Conservation (phyloP, 2,797 vertebrate genomes). For the Hyperoplus lanceolatus region DNA sequence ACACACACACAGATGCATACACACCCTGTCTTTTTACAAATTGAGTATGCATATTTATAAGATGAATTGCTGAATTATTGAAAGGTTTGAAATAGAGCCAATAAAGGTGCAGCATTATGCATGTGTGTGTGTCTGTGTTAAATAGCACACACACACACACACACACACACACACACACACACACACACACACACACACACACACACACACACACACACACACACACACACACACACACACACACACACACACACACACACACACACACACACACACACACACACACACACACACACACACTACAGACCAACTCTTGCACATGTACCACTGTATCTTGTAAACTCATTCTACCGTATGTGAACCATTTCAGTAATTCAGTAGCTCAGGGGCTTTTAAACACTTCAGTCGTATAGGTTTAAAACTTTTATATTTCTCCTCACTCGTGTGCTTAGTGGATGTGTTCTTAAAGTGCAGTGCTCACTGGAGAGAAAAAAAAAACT, state of each 20-base stretch:
- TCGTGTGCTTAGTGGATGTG: background rate
- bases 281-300: background rate
- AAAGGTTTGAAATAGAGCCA: conserved; percentile 69
- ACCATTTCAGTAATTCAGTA: conserved; percentile 43
- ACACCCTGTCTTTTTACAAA: conserved; percentile 48
- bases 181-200: conserved; percentile 8
- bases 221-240: background rate
- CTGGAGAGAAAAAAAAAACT: background rate
- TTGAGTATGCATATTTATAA: conserved; percentile 74
- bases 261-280: background rate
- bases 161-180: background rate
- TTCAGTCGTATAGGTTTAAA: conserved; percentile 13
- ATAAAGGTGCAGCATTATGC: conserved; percentile 31
- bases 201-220: too few species aligned
- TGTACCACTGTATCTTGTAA: background rate
- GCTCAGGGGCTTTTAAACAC: conserved; percentile 31
- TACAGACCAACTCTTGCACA: background rate
- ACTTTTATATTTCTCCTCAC: conserved; percentile 9
- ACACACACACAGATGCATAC: background rate
- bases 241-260: background rate
- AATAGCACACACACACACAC: background rate
- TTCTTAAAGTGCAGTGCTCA: conserved; percentile 8
- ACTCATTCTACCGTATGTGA: background rate
- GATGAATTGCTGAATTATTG: conserved; percentile 72
- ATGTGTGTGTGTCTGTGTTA: conserved; percentile 13